Evolutionary conservation across 2,113 vertebrate genomes (phyloP).

Genomic region (Sphyrna mokarran): DNA sequence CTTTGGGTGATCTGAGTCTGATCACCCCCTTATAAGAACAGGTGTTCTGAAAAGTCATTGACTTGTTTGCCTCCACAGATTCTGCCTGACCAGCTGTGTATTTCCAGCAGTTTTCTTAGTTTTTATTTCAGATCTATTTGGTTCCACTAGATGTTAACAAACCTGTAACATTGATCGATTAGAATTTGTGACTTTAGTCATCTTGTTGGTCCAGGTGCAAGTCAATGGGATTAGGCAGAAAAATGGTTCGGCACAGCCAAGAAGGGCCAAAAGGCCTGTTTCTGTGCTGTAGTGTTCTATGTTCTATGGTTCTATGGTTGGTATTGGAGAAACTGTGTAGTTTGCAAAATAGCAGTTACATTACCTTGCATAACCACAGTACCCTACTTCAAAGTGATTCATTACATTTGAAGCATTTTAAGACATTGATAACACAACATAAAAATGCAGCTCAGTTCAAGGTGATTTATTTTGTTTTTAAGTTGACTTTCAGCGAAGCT

Average conservation of each 20-base stretch:
- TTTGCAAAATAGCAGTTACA: neutral
- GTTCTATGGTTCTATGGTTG: neutral
- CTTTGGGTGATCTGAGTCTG: neutral
- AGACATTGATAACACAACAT: neutral
- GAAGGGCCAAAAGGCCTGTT: too few relatives aligned
- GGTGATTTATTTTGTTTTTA: neutral
- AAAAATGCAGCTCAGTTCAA: neutral
- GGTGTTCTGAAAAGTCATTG: neutral
- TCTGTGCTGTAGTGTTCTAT: too few relatives aligned
- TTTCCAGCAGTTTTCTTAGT: too few relatives aligned
- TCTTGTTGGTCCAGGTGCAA: neutral
- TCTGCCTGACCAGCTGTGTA: too few relatives aligned
- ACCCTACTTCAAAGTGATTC: neutral
- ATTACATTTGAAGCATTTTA: neutral
- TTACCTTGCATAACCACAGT: neutral
- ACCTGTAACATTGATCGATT: neutral
- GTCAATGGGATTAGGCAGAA: too few relatives aligned
- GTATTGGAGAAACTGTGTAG: too few relatives aligned
- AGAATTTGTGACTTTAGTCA: neutral
- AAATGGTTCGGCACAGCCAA: too few relatives aligned
- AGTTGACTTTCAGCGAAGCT: neutral
- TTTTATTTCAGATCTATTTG: neutral
- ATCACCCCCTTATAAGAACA: neutral
- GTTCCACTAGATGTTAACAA: neutral
- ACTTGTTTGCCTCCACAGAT: too few relatives aligned